Base-by-base conservation (phyloP, 2,888 invertebrate species). In the Luperina testacea region DNA sequence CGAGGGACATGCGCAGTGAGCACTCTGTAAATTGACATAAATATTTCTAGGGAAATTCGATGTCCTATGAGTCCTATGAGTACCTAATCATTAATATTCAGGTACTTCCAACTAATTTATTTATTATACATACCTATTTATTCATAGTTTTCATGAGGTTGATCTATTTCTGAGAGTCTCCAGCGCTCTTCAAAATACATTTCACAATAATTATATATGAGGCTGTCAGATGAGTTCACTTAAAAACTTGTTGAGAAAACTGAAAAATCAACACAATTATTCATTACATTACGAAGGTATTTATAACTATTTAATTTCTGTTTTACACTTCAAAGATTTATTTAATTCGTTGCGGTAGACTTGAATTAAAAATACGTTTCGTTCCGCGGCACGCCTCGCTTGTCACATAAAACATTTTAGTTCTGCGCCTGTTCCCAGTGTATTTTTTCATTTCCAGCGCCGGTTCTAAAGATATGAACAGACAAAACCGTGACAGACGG, bases 361-460 rank as follows among this genome's bases (percentile, higher is more conserved):
- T 89, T 86, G 83, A 89, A 91, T 91, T 90, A 91, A 92, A 93
- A 92, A 91, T 91, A 91, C 77, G 89, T 89, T 91, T 87, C 88
- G 92, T 93, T 91, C 90, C 90, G 91, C 88, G 73, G 81, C 80
- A 76, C 87, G 84, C 85, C 77, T 77, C 81, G 75, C 86, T 82
- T 87, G 88, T 85, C 90, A 86, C 86, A 89, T 91, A 93, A 92
- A 90, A 90, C 90, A 90, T 89, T 90, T 93, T 93, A 92, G 93
- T 92, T 93, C 91, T 93, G 91, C 91, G 90, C 92, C 85, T 90
- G 93, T 92, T 90, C 86, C 80, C 61, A 77, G 83, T 67, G 88
- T 84, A 90, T 90, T 92, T 92, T 91, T 90, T 90, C 83, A 90
- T 89, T 88, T 90, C 88, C 87, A 85, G 83, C 83, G 81, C 81